phyloP scores from a whole-genome alignment of 2,113 vertebrate species.

The Gopherus flavomarginatus region DNA sequence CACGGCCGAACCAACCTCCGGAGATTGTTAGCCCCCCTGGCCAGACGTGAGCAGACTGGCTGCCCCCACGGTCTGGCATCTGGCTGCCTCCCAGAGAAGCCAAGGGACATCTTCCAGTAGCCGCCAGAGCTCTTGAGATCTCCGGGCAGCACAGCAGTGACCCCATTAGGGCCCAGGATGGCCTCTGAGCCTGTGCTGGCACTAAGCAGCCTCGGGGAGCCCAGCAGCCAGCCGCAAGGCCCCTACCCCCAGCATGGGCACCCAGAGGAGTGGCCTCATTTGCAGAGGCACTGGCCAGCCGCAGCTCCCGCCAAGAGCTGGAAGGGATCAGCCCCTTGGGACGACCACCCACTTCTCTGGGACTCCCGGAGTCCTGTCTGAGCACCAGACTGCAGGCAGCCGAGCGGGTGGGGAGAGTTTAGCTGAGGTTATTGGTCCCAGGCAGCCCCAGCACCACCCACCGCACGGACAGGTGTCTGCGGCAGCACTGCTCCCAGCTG shows the following conservation, averaged over 20 bases:
- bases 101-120: not conserved
- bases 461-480: not conserved
- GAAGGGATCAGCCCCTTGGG: not conserved
- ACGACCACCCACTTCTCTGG: not conserved
- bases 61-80: not conserved
- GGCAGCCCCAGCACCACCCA: not conserved
- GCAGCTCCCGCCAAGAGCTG: not conserved
- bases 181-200: too few relatives aligned
- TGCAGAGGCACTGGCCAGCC: not conserved
- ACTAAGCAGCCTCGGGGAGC: not conserved
- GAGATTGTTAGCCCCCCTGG: not conserved
- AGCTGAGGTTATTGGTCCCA: not conserved
- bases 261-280: not conserved
- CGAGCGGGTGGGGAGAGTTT: not conserved
- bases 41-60: not conserved
- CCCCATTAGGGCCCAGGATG: too few relatives aligned
- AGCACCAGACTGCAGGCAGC: not conserved
- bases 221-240: not conserved
- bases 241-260: not conserved
- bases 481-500: not conserved
- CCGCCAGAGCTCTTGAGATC: not conserved
- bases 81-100: not conserved
- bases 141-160: not conserved
- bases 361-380: not conserved
- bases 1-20: not conserved